Conservation (phyloP, 1,140 invertebrate genomes). For the Apis florea region DNA sequence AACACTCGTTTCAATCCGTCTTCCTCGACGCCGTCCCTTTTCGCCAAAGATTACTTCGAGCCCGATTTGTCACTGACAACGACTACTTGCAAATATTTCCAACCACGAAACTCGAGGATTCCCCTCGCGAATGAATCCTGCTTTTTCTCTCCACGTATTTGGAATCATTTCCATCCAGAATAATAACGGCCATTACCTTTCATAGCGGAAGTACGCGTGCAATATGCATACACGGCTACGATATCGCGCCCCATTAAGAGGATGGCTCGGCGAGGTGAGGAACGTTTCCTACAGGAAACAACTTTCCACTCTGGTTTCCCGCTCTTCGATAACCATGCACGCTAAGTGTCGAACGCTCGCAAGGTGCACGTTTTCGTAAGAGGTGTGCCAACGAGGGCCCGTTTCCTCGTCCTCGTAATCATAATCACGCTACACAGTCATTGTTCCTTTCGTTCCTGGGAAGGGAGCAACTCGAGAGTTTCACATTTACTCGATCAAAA, state of each 20-base stretch:
- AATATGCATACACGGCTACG: not conserved
- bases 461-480: not conserved
- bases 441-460: not conserved
- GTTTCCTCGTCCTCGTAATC: not conserved
- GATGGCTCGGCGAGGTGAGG: not conserved
- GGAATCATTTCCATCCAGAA: not conserved
- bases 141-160: not conserved
- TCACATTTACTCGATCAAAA: not conserved
- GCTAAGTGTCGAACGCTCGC: not conserved
- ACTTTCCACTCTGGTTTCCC: conserved; percentile 5
- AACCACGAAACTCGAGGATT: not conserved
- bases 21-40: too few relatives aligned
- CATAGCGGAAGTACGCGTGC: conserved; percentile 10
- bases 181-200: conserved; percentile 28
- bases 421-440: not conserved
- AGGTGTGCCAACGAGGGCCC: not conserved
- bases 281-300: conserved; percentile 6
- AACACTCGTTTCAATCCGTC: too few relatives aligned
- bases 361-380: not conserved
- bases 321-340: not conserved
- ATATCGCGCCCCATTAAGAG: conserved; percentile 20
- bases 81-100: not conserved
- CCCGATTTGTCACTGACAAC: not conserved
- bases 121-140: not conserved
- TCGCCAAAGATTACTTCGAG: too few relatives aligned